phyloP scores from a whole-genome alignment of 1,140 invertebrate genomes.

The Druon quercuslanigerum region DNA sequence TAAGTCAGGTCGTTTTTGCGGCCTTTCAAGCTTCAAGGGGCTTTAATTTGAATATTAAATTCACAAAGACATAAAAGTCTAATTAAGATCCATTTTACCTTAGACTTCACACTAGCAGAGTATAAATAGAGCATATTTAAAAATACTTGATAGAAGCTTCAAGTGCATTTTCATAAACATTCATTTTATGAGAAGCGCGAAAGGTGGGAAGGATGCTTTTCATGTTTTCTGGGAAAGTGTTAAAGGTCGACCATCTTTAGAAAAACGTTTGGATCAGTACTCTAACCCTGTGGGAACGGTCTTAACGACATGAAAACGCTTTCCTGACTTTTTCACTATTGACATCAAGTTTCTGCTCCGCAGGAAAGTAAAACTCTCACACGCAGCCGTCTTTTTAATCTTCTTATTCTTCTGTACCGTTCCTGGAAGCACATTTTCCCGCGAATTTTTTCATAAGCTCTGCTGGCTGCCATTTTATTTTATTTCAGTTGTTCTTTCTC shows the following conservation, averaged over 20 bases:
- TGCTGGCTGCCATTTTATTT: background rate
- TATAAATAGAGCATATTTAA: too few relatives aligned
- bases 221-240: background rate
- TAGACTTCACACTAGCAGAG: too few relatives aligned
- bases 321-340: background rate
- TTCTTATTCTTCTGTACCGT: background rate
- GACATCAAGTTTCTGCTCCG: background rate
- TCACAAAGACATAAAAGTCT: too few relatives aligned
- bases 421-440: background rate
- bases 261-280: background rate
- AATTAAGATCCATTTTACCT: too few relatives aligned
- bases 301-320: constrained; percentile 10
- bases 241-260: too few relatives aligned
- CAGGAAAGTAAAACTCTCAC: background rate
- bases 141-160: too few relatives aligned
- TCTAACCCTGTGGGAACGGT: background rate
- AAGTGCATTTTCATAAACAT: too few relatives aligned
- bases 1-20: too few relatives aligned
- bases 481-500: background rate
- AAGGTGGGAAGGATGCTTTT: background rate
- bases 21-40: too few relatives aligned
- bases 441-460: background rate
- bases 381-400: background rate
- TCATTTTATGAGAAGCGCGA: background rate
- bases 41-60: too few relatives aligned